Evolutionary conservation across 30 jellyfish, hydroid and myxozoan species (phyloP).

Genomic region (Hydractinia echinata): DNA sequence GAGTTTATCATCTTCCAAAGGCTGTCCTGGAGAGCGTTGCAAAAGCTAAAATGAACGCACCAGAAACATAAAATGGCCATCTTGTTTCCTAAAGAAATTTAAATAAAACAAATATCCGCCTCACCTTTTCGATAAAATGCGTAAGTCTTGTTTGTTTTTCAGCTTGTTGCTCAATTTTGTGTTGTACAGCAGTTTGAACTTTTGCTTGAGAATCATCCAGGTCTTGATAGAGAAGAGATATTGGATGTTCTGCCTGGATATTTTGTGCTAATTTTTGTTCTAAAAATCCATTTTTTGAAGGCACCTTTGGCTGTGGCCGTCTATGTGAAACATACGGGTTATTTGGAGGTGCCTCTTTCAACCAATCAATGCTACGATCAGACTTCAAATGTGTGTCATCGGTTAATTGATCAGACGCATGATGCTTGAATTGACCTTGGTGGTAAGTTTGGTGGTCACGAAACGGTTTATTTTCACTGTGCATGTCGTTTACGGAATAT

Average conservation of each 20-base stretch:
- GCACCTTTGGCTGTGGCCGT: not conserved
- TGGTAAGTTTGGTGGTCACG: no score
- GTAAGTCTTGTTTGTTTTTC: not conserved
- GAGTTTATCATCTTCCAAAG: not conserved
- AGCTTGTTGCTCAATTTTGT: not conserved
- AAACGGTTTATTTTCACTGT: no score
- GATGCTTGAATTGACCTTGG: no score
- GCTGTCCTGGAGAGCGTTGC: slow-evolving; percentile 13
- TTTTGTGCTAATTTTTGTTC: not conserved
- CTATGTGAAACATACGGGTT: not conserved
- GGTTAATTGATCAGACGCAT: no score
- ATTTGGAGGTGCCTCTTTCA: not conserved
- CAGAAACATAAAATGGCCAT: not conserved
- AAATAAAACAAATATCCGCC: not conserved
- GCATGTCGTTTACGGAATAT: no score
- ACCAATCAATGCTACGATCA: no score
- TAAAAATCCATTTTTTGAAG: not conserved
- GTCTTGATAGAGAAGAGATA: slow-evolving; percentile 11
- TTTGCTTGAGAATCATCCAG: not conserved
- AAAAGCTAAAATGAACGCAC: not conserved
- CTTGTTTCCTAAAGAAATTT: not conserved
- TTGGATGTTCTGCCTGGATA: not conserved
- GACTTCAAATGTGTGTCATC: no score
- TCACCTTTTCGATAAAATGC: slow-evolving; percentile 1
- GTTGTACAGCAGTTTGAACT: not conserved